A percentile compares a stretch with the other conserved stretches of the same genome.
phyloP scores from a whole-genome alignment of 2,888 invertebrate species.

The Latheticus oryzae region DNA sequence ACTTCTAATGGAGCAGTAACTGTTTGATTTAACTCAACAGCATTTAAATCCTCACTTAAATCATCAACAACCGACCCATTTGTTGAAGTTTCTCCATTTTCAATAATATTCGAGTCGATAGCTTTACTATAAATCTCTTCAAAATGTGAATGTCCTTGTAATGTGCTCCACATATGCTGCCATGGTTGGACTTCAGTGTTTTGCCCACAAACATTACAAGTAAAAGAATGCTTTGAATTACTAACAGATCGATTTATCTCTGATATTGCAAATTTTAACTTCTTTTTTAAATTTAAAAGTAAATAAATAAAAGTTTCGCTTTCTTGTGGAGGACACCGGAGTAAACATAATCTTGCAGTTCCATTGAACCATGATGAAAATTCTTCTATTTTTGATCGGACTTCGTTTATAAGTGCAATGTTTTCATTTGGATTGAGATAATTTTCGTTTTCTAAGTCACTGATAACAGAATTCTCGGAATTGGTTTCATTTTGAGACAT shows the following conservation, averaged over 20 bases:
- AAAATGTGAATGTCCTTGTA: conserved; percentile 53
- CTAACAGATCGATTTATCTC: conserved; percentile 43
- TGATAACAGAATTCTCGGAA: conserved; percentile 14
- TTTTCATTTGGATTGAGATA: conserved; percentile 18
- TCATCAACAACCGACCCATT: conserved; percentile 7
- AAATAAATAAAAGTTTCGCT: conserved; percentile 46
- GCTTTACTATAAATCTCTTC: conserved; percentile 47
- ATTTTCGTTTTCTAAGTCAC: conserved; percentile 26
- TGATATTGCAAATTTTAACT: conserved; percentile 45
- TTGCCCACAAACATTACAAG: conserved; percentile 48
- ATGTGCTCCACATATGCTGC: conserved; percentile 48
- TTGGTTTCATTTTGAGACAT: conserved; percentile 4
- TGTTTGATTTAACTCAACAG: no score
- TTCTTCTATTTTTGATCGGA: conserved; percentile 44
- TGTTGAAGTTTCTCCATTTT: conserved; percentile 39
- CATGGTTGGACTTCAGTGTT: conserved; percentile 41
- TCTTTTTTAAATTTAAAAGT: conserved; percentile 49
- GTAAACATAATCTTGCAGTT: conserved; percentile 42
- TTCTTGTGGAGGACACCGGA: conserved; percentile 41
- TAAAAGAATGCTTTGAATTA: conserved; percentile 38
- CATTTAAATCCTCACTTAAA: conserved; percentile 10
- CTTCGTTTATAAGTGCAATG: conserved; percentile 30
- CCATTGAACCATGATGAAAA: conserved; percentile 50
- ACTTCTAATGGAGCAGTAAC: no score
- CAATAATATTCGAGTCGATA: conserved; percentile 33